phyloP scores from a whole-genome alignment of 2,888 invertebrate genomes.

The Andrena flavipes region DNA sequence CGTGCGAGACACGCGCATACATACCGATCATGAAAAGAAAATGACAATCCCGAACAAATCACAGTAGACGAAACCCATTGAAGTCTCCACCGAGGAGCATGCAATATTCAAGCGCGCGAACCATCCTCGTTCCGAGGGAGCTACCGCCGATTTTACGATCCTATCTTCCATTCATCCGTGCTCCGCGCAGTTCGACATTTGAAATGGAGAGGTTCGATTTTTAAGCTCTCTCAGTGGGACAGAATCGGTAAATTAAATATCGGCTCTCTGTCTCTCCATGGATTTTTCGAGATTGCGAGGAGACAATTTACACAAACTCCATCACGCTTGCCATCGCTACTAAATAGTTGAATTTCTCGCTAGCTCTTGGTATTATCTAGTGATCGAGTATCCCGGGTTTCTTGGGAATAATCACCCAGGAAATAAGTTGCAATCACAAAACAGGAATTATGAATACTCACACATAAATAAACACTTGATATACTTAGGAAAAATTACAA shows the following conservation, averaged over 20 bases:
- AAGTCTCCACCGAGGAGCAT: not conserved
- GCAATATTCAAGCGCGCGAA: slow-evolving; percentile 24
- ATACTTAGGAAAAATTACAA: too few relatives aligned
- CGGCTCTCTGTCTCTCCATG: not conserved
- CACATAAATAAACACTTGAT: not conserved
- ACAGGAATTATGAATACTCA: too few relatives aligned
- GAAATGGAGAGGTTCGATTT: slow-evolving; percentile 19
- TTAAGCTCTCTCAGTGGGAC: not conserved
- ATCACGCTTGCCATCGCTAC: too few relatives aligned
- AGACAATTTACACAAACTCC: too few relatives aligned
- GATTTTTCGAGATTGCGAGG: slow-evolving; percentile 13
- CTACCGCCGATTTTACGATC: slow-evolving; percentile 18
- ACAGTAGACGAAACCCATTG: slow-evolving; percentile 5
- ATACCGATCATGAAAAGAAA: slow-evolving; percentile 12
- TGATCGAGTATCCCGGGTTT: too few relatives aligned
- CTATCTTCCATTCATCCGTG: not conserved
- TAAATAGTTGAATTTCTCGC: too few relatives aligned
- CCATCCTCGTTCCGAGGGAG: slow-evolving; percentile 18
- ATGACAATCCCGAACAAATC: slow-evolving; percentile 10
- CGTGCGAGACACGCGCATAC: not conserved
- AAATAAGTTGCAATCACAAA: too few relatives aligned
- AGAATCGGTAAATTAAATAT: slow-evolving; percentile 12
- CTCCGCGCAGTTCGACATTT: slow-evolving; percentile 23
- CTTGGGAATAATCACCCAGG: too few relatives aligned
- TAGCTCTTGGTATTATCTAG: too few relatives aligned